Evolutionary conservation across 1,140 invertebrate species (phyloP).

Genomic region (Microplitis demolitor): DNA sequence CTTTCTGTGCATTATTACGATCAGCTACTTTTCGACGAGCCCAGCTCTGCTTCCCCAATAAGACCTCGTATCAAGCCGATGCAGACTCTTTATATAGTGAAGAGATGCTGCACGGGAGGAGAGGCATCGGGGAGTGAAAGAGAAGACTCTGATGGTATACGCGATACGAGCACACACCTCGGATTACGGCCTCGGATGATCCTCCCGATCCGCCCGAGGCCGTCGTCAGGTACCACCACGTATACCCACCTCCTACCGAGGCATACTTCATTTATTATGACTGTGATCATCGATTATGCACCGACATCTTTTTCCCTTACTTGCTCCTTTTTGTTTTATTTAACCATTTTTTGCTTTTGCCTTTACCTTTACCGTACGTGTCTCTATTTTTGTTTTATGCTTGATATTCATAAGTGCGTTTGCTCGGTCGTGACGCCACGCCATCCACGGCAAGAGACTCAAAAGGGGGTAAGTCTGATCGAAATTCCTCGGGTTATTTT

Average conservation of each 20-base stretch:
- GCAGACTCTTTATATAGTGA: neutral
- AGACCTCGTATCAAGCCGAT: neutral
- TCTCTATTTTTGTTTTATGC: too few species aligned
- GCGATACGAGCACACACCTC: slow-evolving; percentile 59
- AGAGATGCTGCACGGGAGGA: slow-evolving; percentile 23
- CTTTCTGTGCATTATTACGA: slow-evolving; percentile 14
- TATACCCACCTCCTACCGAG: slow-evolving; percentile 42
- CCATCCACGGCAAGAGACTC: too few species aligned
- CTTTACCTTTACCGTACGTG: neutral
- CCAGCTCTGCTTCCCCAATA: neutral
- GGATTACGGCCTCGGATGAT: slow-evolving; percentile 59
- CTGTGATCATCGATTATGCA: slow-evolving; percentile 62
- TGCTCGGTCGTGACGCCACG: too few species aligned
- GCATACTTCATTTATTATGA: slow-evolving; percentile 62
- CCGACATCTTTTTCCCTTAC: slow-evolving; percentile 41
- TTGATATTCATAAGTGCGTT: too few species aligned
- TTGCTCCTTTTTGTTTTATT: slow-evolving; percentile 20
- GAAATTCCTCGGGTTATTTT: neutral
- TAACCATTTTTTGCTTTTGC: slow-evolving; percentile 25
- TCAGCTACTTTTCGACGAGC: slow-evolving; percentile 19
- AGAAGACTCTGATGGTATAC: slow-evolving; percentile 57
- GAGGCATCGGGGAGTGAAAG: slow-evolving; percentile 9
- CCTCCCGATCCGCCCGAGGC: slow-evolving; percentile 51
- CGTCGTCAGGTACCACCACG: slow-evolving; percentile 55
- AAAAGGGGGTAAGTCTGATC: too few species aligned